Base-by-base conservation (phyloP, 2,888 invertebrate genomes). In the Rhaphigaster nebulosa region DNA sequence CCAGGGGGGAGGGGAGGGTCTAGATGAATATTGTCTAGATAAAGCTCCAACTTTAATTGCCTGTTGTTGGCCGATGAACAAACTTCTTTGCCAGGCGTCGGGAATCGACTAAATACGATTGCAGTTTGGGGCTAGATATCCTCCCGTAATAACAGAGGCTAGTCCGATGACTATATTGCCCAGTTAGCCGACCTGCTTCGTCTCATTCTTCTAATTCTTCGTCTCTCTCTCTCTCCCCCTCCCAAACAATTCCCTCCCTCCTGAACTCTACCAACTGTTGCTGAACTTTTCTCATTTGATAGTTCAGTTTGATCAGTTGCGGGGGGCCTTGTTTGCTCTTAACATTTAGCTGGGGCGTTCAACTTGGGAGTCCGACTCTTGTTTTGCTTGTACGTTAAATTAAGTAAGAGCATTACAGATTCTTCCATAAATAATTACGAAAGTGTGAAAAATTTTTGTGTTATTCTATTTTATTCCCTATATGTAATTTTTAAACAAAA, bases 281-380 rank as follows among this genome's bases (percentile, higher is more conserved):
- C 70, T 70, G 70, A 70, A 70, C 70, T 70, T 70, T 70, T 70
- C 70, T 70, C 70, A 70, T 70, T 70, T 70, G 70, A 70, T 70
- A 70, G 70, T 70, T 70, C 34, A 20, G 70, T 70, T 70, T 70
- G 70, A 70, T 70, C 70, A 70, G 70, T 70, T 34, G 70, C 34
- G 20, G 20, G 20, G 20, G 6, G 70, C 34, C 70, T 70, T 70
- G 70, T 70, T 70, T 70, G 34, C 70, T 34, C 34, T 70, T 70
- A 34, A 70, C 34, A 70, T 70, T 70, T 70, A 70, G 34, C 5
- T 29, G 70, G 15, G 29, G 29, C 65, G 65, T 65, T 65, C 10
- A 65, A 65, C 65, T 65, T 18, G 13, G 29, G 15, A 29, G 29
- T 29, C 34, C 0, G 20, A 1, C 6, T 6, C 1, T 70, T 70